Base-by-base conservation (phyloP, 1,140 invertebrate genomes). In the Elymnias hypermnestra region DNA sequence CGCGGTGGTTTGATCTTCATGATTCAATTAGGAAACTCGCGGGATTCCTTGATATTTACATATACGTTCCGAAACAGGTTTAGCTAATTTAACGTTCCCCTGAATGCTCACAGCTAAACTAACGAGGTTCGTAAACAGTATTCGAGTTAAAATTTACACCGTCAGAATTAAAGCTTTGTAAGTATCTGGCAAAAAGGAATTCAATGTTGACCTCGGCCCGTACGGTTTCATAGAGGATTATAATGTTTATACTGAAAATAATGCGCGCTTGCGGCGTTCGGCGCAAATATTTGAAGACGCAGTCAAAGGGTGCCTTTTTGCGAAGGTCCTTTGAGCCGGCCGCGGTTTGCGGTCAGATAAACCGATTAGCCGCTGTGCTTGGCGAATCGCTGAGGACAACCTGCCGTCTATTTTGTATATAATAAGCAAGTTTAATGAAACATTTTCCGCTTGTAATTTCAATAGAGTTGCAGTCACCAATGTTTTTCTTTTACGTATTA, bases 201-300 rank as follows among this genome's bases (percentile, higher is more conserved):
- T 54, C 39, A 44, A 31, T 26, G 49, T 40, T 52, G 54, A 57
- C 54, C 54, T 48, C 43, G 48, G 28, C 44, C 48, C 43, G 46
- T 44, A 51, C 48, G 47, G 61, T 67, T 72, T 63, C 58, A 55
- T 62, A 57, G 49, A 67, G 66, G 74, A 76, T 78, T 83, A 83
- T 81, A 70, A 67, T 79, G 76, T 81, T 81, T 81, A 73, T 79
- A 66, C 62, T 62, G 71, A 74, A 81, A 81, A 83, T 83, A 81
- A 83, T 81, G 73, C 72, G 64, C 70, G 68, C 70, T 72, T 66
- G 69, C 51, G 76, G 70, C 56, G 52, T 75, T 74, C 63, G 63
- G 56, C 51, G 62, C 73, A 79, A 81, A 83, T 83, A 82, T 83
- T 82, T 81, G 73, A 74, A 79, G 77, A 72, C 52, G 62, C 33